These are phyloP conservation scores for Suncus etruscus DNA, from an alignment of 2,113 vertebrate species.

Conservation along the genomic window DNA sequence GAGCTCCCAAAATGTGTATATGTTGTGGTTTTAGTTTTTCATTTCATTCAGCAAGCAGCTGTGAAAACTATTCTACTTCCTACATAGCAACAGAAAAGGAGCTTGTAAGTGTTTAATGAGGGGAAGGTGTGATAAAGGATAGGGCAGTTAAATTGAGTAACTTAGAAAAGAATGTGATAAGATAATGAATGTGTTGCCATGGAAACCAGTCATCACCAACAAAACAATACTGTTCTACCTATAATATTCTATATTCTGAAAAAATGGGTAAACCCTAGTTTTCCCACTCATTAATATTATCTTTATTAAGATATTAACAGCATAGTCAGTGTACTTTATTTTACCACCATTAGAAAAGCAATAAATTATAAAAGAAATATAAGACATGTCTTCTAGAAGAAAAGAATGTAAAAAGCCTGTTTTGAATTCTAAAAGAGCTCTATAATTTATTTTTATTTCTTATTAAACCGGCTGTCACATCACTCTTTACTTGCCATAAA, in stretches of 20 bases:
- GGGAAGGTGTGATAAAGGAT: conserved; percentile 83
- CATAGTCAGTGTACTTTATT: conserved; percentile 45
- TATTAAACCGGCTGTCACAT: conserved; percentile 65
- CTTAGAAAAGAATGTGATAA: conserved; percentile 78
- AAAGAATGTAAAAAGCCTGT: conserved; percentile 33
- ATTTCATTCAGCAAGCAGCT: conserved; percentile 78
- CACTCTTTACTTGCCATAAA: conserved; percentile 64
- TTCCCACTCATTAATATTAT: conserved; percentile 62
- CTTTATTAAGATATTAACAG: conserved; percentile 68
- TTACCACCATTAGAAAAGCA: conserved; percentile 48
- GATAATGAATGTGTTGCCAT: conserved; percentile 82
- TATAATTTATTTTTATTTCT: conserved; percentile 65
- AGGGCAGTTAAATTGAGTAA: conserved; percentile 82
- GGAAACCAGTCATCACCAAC: conserved; percentile 81
- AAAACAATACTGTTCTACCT: conserved; percentile 72
- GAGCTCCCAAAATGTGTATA: conserved; percentile 19
- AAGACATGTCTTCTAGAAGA: conserved; percentile 55
- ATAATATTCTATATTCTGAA: conserved; percentile 73
- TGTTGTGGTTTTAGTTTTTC: conserved; percentile 15
- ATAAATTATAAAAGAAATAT: conserved; percentile 50
- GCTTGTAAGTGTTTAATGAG: conserved; percentile 82
- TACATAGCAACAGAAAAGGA: conserved; percentile 78
- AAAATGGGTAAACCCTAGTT: conserved; percentile 72
- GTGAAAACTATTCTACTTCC: conserved; percentile 79
- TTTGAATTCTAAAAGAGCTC: conserved; percentile 56